These are phyloP conservation scores for Acanthochromis polyacanthus DNA, from an alignment of 2,113 vertebrate species.

Conservation along the genomic window DNA sequence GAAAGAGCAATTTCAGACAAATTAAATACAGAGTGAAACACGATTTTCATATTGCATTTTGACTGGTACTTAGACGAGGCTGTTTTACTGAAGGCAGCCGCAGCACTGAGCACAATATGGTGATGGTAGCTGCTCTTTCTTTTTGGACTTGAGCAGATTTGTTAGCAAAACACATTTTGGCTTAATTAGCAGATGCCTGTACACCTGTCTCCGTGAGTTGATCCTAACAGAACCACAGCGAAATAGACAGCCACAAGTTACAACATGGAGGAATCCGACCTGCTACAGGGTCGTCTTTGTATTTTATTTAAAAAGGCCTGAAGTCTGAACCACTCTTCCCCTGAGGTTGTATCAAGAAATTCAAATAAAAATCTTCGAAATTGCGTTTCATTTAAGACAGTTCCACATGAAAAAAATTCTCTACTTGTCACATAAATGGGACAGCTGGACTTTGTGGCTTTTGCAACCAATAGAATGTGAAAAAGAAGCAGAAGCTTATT, in stretches of 20 bases:
- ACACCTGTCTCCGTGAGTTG: slow-evolving; percentile 22
- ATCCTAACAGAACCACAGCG: neutral
- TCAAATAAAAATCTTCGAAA: too few relatives aligned
- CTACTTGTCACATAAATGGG: too few relatives aligned
- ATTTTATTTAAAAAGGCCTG: neutral
- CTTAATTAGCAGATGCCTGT: slow-evolving; percentile 32
- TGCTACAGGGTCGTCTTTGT: neutral
- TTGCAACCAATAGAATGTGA: too few relatives aligned
- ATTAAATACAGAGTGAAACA: neutral
- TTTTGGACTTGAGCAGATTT: neutral
- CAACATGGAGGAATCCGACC: neutral
- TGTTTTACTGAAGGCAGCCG: neutral
- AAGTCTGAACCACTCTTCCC: too few relatives aligned
- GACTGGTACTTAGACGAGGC: neutral
- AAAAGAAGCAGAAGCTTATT: too few relatives aligned
- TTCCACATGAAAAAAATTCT: too few relatives aligned
- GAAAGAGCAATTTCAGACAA: neutral
- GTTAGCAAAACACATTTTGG: slow-evolving; percentile 22
- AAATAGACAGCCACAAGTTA: neutral
- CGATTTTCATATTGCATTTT: neutral
- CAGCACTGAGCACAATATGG: slow-evolving; percentile 1
- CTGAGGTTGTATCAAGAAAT: too few relatives aligned
- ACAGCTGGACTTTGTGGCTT: too few relatives aligned
- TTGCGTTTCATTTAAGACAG: too few relatives aligned
- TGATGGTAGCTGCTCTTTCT: neutral